These are phyloP conservation scores for Gymnoscopelus microlampas DNA, from an alignment of 2,797 vertebrate species.

Conservation along the genomic window DNA sequence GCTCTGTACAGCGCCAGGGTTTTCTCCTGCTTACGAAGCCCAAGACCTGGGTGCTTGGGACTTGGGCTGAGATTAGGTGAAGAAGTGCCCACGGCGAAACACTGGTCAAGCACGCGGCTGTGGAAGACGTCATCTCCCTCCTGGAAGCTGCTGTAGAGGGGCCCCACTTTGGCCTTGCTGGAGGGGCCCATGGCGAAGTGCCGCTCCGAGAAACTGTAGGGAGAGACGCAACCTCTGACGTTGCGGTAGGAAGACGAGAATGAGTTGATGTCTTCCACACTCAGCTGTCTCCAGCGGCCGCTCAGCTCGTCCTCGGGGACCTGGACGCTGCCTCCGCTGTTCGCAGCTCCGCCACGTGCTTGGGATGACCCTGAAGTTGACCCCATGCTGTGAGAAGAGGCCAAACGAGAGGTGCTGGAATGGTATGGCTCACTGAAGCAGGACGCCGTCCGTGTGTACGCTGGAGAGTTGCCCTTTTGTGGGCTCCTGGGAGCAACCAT, in stretches of 20 bases:
- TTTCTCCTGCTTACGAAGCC: constrained; percentile 83
- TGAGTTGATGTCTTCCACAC: constrained; percentile 89
- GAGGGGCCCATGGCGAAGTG: constrained; percentile 85
- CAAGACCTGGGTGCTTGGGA: constrained; percentile 78
- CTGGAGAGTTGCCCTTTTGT: constrained; percentile 80
- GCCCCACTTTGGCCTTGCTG: constrained; percentile 81
- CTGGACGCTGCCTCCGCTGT: constrained; percentile 73
- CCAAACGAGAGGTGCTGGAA: constrained; percentile 85
- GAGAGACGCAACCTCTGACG: constrained; percentile 79
- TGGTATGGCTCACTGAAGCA: constrained; percentile 89
- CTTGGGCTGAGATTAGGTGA: constrained; percentile 59
- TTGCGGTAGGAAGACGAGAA: constrained; percentile 84
- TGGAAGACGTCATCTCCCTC: constrained; percentile 90
- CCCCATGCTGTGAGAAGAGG: constrained; percentile 83
- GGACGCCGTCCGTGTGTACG: constrained; percentile 85
- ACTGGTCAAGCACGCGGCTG: constrained; percentile 83
- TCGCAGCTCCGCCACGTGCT: constrained; percentile 69
- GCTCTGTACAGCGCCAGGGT: constrained; percentile 77
- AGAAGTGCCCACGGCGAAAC: constrained; percentile 80
- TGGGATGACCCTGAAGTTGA: constrained; percentile 72
- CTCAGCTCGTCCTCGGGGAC: constrained; percentile 84
- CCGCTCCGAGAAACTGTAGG: constrained; percentile 89
- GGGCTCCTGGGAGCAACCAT: constrained; percentile 79
- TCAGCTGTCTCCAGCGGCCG: constrained; percentile 89
- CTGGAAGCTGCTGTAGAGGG: constrained; percentile 90